Evolutionary conservation across 2,113 vertebrate species (phyloP).

Genomic region (Hystrix brachyura): DNA sequence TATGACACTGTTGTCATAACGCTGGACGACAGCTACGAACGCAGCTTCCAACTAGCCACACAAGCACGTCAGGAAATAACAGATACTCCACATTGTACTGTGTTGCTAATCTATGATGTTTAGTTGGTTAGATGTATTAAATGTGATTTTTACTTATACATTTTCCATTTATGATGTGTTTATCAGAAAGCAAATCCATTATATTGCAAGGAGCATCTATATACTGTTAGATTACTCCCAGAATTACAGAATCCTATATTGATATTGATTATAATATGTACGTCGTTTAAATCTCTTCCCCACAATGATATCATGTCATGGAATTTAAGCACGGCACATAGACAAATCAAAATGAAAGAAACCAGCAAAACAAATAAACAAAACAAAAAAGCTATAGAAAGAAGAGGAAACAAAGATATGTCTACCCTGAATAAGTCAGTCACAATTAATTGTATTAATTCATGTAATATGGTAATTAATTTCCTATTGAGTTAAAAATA

Average conservation of each 20-base stretch:
- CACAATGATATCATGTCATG: background rate
- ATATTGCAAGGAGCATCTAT: background rate
- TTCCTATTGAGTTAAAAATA: slow-evolving; percentile 37
- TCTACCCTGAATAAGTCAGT: background rate
- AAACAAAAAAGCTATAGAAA: background rate
- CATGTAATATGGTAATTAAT: background rate
- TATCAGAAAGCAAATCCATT: rapidly evolving
- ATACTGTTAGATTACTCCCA: background rate
- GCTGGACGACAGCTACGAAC: background rate
- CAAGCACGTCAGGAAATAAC: background rate
- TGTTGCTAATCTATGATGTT: background rate
- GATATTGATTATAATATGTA: background rate
- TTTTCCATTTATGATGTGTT: background rate
- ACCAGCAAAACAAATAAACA: background rate
- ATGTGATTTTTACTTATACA: background rate
- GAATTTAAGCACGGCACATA: background rate
- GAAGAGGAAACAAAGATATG: background rate
- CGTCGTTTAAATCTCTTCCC: background rate
- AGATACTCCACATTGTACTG: rapidly evolving
- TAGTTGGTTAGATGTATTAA: background rate
- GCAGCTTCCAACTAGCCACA: background rate
- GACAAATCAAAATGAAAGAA: background rate
- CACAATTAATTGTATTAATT: background rate
- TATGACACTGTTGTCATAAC: background rate
- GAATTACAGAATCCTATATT: background rate